Evolutionary conservation across 2,888 invertebrate species (phyloP).

Genomic region (Parnassius apollo): DNA sequence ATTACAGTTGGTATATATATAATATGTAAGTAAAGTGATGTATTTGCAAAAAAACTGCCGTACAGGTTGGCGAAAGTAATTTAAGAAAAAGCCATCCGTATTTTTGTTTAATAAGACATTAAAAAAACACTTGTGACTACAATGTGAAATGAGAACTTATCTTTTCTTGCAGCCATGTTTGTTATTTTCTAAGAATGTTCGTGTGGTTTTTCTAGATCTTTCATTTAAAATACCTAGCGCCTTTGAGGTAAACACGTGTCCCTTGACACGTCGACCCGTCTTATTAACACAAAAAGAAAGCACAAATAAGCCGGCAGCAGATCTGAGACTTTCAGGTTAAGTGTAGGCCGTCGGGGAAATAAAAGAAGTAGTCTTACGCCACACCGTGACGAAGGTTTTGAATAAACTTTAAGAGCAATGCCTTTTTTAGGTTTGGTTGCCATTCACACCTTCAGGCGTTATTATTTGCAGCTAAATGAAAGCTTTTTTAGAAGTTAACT

Average conservation of each 20-base stretch:
- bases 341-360: constrained; percentile 19
- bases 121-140: no score
- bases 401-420: constrained; percentile 12
- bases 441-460: constrained; percentile 6
- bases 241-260: constrained; percentile 22
- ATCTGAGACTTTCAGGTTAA: constrained; percentile 17
- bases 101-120: no score
- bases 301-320: constrained; percentile 27
- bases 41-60: no score
- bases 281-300: constrained; percentile 21
- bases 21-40: no score
- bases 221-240: neutral
- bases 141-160: no score
- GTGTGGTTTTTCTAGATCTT: neutral
- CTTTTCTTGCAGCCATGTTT: neutral
- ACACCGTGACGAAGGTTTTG: neutral
- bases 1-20: no score
- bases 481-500: no score
- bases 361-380: constrained; percentile 16
- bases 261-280: constrained; percentile 12
- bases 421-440: neutral
- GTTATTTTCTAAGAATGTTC: neutral
- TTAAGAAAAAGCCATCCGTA: no score
- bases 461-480: neutral
- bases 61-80: no score